Evolutionary conservation across 2,113 vertebrate genomes (phyloP).

Genomic region (Hyperopisus bebe): DNA sequence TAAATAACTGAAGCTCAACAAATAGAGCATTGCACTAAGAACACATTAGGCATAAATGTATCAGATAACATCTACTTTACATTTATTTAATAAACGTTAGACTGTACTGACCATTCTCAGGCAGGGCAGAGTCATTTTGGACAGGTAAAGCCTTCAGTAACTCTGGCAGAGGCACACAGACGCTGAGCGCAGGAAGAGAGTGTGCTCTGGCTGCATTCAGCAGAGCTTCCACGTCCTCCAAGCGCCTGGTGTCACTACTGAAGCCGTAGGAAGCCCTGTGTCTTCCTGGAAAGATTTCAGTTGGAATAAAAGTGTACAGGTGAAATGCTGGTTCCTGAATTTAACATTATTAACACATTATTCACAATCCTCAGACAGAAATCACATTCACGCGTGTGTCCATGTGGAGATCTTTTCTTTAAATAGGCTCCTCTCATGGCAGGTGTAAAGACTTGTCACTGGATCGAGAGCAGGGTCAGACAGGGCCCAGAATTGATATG

Average conservation of each 20-base stretch:
- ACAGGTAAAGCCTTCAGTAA: slow-evolving; percentile 59
- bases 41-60: neutral
- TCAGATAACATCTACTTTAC: neutral
- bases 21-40: neutral
- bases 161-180: slow-evolving; percentile 69
- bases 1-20: neutral
- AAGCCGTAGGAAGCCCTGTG: slow-evolving; percentile 62
- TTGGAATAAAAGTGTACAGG: slow-evolving; percentile 23
- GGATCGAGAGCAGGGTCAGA: neutral
- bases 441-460: neutral
- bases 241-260: slow-evolving; percentile 64
- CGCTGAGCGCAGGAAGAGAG: slow-evolving; percentile 66
- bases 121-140: slow-evolving; percentile 38
- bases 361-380: neutral
- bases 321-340: neutral
- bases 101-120: slow-evolving; percentile 37
- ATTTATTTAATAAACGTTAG: neutral
- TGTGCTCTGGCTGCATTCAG: slow-evolving; percentile 63
- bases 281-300: slow-evolving; percentile 32
- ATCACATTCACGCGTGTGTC: neutral
- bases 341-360: neutral
- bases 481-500: neutral
- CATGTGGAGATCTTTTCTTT: neutral
- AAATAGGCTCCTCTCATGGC: neutral
- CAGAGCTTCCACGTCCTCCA: slow-evolving; percentile 66